A percentile compares a stretch with the other conserved stretches of the same genome.
These are phyloP conservation scores for Cyrtodaria siliqua DNA, from an alignment of 2,888 invertebrate genomes.

Conservation along the genomic window DNA sequence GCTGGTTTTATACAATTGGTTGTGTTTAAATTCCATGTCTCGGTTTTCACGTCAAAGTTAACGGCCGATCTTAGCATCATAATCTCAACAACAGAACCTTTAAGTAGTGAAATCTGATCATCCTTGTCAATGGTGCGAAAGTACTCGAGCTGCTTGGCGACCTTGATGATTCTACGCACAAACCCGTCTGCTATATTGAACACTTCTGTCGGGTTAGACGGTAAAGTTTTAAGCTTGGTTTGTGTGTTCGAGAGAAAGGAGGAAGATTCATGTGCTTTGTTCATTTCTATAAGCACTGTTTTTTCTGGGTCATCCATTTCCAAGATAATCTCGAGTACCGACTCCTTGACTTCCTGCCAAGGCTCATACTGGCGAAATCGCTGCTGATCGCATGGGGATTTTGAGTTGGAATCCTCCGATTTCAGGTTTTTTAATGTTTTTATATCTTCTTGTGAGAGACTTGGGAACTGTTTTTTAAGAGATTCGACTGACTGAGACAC, in stretches of 20 bases:
- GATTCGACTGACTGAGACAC: slow-evolving; percentile 49
- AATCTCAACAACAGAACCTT: slow-evolving; percentile 82
- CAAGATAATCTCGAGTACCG: slow-evolving; percentile 50
- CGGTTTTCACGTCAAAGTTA: slow-evolving; percentile 78
- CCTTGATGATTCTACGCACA: slow-evolving; percentile 89
- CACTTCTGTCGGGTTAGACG: slow-evolving; percentile 77
- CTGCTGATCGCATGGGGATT: slow-evolving; percentile 6
- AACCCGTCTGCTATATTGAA: slow-evolving; percentile 83
- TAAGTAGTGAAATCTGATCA: slow-evolving; percentile 93
- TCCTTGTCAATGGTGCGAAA: slow-evolving; percentile 97
- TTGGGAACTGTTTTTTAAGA: slow-evolving; percentile 60
- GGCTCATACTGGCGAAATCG: slow-evolving; percentile 26
- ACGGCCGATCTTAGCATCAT: slow-evolving; percentile 83
- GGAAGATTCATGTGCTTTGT: slow-evolving; percentile 72
- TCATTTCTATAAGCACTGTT: slow-evolving; percentile 66
- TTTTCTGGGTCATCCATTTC: slow-evolving; percentile 61
- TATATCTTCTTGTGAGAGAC: slow-evolving; percentile 62
- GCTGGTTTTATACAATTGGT: slow-evolving; percentile 60
- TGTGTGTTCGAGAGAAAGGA: slow-evolving; percentile 74
- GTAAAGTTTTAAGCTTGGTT: slow-evolving; percentile 66
- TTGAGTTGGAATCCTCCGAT: slow-evolving; percentile 24
- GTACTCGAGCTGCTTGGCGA: slow-evolving; percentile 90
- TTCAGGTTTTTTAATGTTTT: slow-evolving; percentile 54
- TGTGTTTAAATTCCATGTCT: slow-evolving; percentile 79
- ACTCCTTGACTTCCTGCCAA: slow-evolving; percentile 69